These are phyloP conservation scores for Pseudomyrmex gracilis DNA, from an alignment of 1,140 invertebrate genomes.

Conservation along the genomic window DNA sequence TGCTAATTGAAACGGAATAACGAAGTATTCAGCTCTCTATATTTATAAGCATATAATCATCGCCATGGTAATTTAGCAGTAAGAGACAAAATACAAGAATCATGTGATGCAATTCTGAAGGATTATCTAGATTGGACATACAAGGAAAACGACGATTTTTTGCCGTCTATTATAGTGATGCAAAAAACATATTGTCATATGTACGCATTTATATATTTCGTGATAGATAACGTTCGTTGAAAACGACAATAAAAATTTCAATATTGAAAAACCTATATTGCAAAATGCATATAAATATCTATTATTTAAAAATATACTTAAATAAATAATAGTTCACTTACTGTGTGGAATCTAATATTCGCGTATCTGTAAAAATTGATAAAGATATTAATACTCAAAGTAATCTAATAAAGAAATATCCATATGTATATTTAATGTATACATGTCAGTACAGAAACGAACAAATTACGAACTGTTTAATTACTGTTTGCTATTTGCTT, in stretches of 20 bases:
- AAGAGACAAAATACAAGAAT: conserved; percentile 48
- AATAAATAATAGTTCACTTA: not conserved
- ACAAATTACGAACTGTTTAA: conserved; percentile 35
- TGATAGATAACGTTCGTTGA: not conserved
- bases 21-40: conserved; percentile 59
- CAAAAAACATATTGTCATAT: conserved; percentile 10
- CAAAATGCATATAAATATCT: not conserved
- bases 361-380: not conserved
- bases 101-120: conserved; percentile 43
- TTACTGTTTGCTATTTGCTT: conserved; percentile 36
- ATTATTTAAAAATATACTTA: not conserved
- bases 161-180: not conserved
- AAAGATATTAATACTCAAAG: not conserved
- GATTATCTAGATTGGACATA: conserved; percentile 62
- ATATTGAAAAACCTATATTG: not conserved
- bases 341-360: not conserved
- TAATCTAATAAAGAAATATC: too few species aligned
- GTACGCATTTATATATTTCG: not conserved
- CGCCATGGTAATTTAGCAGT: conserved; percentile 41
- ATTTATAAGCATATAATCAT: conserved; percentile 46
- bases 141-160: not conserved
- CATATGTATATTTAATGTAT: not conserved
- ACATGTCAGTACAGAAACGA: not conserved
- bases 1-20: conserved; percentile 73
- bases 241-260: not conserved